These are phyloP conservation scores for Conchocele bisecta DNA, from an alignment of 2,888 invertebrate species.

Conservation along the genomic window DNA sequence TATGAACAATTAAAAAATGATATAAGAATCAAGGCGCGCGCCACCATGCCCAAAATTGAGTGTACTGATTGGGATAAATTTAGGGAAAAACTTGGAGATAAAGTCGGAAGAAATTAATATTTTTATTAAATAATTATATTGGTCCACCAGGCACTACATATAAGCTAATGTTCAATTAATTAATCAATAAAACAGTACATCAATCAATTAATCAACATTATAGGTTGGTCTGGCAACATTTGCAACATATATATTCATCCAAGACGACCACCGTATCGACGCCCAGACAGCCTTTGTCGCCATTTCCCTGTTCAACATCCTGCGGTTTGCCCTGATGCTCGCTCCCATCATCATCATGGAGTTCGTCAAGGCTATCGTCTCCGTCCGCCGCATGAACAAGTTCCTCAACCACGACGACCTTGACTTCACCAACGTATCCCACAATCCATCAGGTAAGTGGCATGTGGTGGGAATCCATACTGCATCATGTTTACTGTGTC, in stretches of 20 bases:
- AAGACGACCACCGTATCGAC: conserved; percentile 85
- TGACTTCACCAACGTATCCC: conserved; percentile 55
- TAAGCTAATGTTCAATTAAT: too few species aligned
- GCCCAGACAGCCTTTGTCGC: conserved; percentile 85
- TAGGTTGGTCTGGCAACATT: conserved; percentile 79
- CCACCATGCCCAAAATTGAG: too few species aligned
- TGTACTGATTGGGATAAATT: too few species aligned
- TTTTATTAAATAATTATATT: too few species aligned
- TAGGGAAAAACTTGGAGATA: too few species aligned
- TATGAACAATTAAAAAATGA: too few species aligned
- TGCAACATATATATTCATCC: conserved; percentile 75
- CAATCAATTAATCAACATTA: conserved; percentile 6
- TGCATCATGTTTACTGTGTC: too few species aligned
- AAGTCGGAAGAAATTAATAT: too few species aligned
- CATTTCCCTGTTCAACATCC: conserved; percentile 81
- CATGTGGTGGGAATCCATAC: too few species aligned
- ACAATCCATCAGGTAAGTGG: conserved; percentile 39
- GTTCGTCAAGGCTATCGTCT: conserved; percentile 53
- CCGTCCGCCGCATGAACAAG: conserved; percentile 54
- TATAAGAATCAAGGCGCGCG: too few species aligned
- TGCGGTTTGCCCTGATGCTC: conserved; percentile 94
- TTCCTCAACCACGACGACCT: conserved; percentile 63
- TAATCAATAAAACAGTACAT: too few species aligned
- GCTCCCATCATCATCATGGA: conserved; percentile 93
- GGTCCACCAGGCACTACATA: too few species aligned